phyloP scores from a whole-genome alignment of 2,797 vertebrate genomes.

The Gorsachius magnificus region DNA sequence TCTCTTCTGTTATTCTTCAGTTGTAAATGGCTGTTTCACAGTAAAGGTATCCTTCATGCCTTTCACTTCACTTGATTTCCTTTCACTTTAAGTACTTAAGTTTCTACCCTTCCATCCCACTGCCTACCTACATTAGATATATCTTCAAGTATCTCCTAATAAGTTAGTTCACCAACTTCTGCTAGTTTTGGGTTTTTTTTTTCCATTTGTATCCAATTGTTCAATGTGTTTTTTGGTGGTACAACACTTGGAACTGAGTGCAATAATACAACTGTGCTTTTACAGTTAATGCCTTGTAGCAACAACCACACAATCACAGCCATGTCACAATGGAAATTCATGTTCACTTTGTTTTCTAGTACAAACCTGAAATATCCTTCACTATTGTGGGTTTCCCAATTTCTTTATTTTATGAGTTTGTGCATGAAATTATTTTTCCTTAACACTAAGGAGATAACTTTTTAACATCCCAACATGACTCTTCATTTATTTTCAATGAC shows the following conservation, averaged over 20 bases:
- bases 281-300: background rate
- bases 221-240: background rate
- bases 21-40: background rate
- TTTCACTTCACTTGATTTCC: background rate
- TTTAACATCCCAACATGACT: background rate
- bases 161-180: background rate
- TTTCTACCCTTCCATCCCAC: background rate
- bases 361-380: background rate
- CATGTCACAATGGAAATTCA: background rate
- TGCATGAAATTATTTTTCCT: background rate
- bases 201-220: background rate
- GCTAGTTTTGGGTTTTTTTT: background rate
- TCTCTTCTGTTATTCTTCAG: background rate
- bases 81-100: background rate
- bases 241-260: background rate
- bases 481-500: background rate
- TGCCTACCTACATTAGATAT: background rate
- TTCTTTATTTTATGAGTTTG: background rate
- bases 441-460: background rate
- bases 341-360: background rate
- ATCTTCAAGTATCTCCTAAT: background rate
- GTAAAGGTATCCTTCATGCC: background rate
- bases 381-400: background rate
- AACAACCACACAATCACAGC: background rate
- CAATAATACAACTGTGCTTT: background rate